These are phyloP conservation scores for Athalia cordata DNA, from an alignment of 2,888 invertebrate genomes.

Conservation along the genomic window DNA sequence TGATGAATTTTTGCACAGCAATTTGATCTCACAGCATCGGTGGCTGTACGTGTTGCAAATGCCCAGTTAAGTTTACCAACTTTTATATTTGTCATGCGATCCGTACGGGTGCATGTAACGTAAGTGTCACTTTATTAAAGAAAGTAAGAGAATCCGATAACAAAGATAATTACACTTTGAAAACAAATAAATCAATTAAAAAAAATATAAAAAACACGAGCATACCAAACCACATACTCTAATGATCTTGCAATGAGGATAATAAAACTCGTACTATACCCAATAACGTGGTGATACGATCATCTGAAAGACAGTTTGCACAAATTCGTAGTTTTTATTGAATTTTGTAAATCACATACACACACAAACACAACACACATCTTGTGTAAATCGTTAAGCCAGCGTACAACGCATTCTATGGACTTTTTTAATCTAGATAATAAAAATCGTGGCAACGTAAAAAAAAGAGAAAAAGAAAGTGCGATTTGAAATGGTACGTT, in stretches of 20 bases:
- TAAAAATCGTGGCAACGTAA: slow-evolving; percentile 56
- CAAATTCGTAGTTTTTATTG: slow-evolving; percentile 34
- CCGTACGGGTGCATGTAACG: slow-evolving; percentile 3
- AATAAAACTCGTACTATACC: slow-evolving; percentile 12
- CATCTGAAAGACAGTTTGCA: slow-evolving; percentile 15
- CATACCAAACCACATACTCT: background rate
- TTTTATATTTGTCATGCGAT: slow-evolving; percentile 31
- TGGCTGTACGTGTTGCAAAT: slow-evolving; percentile 27
- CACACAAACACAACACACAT: background rate
- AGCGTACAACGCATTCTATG: background rate
- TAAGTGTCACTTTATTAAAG: background rate
- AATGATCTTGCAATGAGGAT: slow-evolving; percentile 6
- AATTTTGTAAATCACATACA: background rate
- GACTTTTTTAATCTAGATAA: slow-evolving; percentile 51
- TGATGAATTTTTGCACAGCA: slow-evolving; percentile 31
- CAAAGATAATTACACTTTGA: background rate
- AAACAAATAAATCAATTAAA: too few species aligned
- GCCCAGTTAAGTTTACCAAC: background rate
- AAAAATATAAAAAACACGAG: too few species aligned
- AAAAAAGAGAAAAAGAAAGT: background rate
- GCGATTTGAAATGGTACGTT: slow-evolving; percentile 29
- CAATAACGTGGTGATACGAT: slow-evolving; percentile 10
- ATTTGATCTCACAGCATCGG: slow-evolving; percentile 37
- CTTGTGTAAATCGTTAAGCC: slow-evolving; percentile 12
- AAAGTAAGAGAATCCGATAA: background rate